A percentile compares a stretch with the other conserved stretches of the same genome.
Conservation (phyloP, 2,797 vertebrate species). For the Gymnothorax reevesii region DNA sequence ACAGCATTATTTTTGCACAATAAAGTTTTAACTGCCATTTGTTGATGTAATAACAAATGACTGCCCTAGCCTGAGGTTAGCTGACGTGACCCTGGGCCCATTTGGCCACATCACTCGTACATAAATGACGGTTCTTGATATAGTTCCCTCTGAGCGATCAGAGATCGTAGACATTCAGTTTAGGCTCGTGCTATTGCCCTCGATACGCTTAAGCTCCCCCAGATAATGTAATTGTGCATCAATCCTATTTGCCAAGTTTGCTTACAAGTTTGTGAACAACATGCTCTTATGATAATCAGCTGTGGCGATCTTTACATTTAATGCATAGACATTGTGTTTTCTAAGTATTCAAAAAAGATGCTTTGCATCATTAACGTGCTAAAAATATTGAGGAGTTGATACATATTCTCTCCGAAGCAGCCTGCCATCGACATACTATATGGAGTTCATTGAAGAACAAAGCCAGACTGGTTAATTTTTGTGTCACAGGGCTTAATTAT, state of each 20-base stretch:
- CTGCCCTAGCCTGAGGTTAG: too few relatives aligned
- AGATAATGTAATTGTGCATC: background rate
- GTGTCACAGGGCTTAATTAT: background rate
- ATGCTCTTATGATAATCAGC: background rate
- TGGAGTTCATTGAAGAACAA: background rate
- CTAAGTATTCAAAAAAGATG: background rate
- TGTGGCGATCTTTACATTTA: background rate
- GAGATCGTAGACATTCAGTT: too few relatives aligned
- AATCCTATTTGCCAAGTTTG: background rate
- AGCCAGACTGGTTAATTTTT: background rate
- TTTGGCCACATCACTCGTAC: too few relatives aligned
- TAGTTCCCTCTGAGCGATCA: too few relatives aligned
- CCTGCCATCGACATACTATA: background rate
- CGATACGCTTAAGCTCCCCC: too few relatives aligned
- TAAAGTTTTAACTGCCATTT: too few relatives aligned
- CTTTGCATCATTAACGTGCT: background rate
- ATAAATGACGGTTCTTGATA: too few relatives aligned
- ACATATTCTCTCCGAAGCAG: background rate
- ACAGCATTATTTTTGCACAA: too few relatives aligned
- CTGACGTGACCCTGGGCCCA: too few relatives aligned
- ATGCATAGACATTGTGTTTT: background rate
- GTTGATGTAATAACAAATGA: too few relatives aligned
- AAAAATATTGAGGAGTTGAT: background rate
- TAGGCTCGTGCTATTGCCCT: too few relatives aligned
- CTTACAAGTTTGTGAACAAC: background rate